Evolutionary conservation across 2,797 vertebrate genomes (phyloP).

Genomic region (Vireo griseus): DNA sequence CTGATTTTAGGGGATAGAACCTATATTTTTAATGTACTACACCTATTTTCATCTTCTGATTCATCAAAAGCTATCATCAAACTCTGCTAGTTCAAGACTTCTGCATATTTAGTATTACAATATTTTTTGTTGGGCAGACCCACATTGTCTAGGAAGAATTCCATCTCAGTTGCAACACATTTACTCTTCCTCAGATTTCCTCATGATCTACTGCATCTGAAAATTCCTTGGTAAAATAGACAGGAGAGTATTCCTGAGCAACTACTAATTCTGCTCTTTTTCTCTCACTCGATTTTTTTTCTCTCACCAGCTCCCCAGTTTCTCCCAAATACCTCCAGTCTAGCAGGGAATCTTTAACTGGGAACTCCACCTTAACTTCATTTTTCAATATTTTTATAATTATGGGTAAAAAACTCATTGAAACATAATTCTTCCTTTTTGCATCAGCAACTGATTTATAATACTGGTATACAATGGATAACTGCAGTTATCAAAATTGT

Average conservation of each 20-base stretch:
- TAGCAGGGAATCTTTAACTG: not conserved
- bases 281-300: not conserved
- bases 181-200: not conserved
- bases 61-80: not conserved
- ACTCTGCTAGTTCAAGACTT: not conserved
- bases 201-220: not conserved
- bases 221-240: not conserved
- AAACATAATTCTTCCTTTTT: not conserved
- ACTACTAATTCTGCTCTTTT: not conserved
- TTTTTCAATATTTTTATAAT: not conserved
- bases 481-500: not conserved
- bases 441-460: not conserved
- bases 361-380: not conserved
- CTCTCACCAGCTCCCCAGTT: not conserved
- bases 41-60: not conserved
- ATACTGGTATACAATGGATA: not conserved
- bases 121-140: not conserved
- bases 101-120: fast-evolving
- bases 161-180: not conserved
- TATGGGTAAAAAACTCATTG: not conserved
- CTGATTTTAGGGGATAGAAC: not conserved
- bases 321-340: not conserved
- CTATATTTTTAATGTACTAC: not conserved
- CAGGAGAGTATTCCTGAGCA: not conserved
- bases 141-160: not conserved